Percentiles rank a stretch among this genome's conserved stretches.
Evolutionary conservation across 1,140 invertebrate species (phyloP).

Genomic region (Aphelinus certus): DNA sequence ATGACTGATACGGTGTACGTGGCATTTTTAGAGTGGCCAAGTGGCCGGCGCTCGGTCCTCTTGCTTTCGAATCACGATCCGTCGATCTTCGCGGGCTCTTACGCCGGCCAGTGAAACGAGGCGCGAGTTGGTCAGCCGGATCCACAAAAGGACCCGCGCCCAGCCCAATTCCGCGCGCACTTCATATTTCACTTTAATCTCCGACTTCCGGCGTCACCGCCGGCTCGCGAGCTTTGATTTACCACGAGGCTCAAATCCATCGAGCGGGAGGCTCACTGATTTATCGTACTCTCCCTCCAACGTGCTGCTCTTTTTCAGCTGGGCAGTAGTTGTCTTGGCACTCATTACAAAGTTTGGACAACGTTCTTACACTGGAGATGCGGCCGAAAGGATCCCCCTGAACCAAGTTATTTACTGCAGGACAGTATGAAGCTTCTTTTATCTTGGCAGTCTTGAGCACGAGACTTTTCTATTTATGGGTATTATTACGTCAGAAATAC

Average conservation of each 20-base stretch:
- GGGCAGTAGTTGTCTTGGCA: no score
- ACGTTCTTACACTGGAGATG: no score
- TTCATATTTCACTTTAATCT: slow-evolving; percentile 41
- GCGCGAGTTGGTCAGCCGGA: slow-evolving; percentile 17
- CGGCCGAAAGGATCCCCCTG: no score
- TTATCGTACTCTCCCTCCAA: no score
- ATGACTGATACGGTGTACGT: slow-evolving; percentile 36
- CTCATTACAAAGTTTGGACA: no score
- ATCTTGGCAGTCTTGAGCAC: no score
- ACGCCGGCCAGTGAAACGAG: slow-evolving; percentile 5
- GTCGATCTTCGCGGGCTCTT: slow-evolving; percentile 9
- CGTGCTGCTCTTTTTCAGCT: no score
- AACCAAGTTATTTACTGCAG: no score
- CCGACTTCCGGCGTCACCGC: not conserved
- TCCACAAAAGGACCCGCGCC: no score
- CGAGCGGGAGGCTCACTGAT: not conserved
- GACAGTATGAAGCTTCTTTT: no score
- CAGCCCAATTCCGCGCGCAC: not conserved
- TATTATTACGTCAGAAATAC: no score
- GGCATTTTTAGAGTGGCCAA: slow-evolving; percentile 15
- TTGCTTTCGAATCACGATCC: slow-evolving; percentile 35
- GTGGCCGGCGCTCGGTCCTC: not conserved
- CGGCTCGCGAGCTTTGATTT: slow-evolving; percentile 24
- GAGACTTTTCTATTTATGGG: no score
- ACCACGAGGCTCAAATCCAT: slow-evolving; percentile 31